These are phyloP conservation scores for Chrysotoxum bicinctum DNA, from an alignment of 2,888 invertebrate species.

Conservation along the genomic window DNA sequence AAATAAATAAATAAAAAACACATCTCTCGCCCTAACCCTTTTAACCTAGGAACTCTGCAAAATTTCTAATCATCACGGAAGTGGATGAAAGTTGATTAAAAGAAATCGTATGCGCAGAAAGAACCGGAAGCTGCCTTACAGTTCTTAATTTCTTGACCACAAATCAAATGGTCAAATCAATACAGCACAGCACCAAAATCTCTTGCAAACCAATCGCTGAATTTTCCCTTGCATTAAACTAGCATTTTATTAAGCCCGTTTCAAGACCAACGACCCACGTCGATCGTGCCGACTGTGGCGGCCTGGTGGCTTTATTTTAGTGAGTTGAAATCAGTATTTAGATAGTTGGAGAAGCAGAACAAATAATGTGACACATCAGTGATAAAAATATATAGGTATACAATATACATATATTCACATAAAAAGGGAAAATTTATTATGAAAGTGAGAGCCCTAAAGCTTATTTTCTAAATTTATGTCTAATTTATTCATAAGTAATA, in stretches of 20 bases:
- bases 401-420: not conserved
- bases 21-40: too few species aligned
- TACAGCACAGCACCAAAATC: not conserved
- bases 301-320: too few species aligned
- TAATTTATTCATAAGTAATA: not conserved
- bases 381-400: conserved; percentile 5
- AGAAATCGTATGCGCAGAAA: too few species aligned
- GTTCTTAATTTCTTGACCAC: too few species aligned
- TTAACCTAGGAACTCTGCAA: too few species aligned
- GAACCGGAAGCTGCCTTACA: too few species aligned
- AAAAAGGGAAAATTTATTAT: not conserved
- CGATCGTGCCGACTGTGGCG: not conserved
- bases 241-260: not conserved
- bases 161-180: too few species aligned
- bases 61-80: too few species aligned
- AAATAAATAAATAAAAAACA: too few species aligned
- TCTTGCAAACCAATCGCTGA: not conserved
- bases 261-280: not conserved
- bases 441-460: conserved; percentile 11
- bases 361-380: not conserved
- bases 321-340: not conserved
- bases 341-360: conserved; percentile 5
- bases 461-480: not conserved
- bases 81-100: too few species aligned
- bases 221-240: not conserved